Evolutionary conservation across 2,888 invertebrate species (phyloP), one percentile per base, ranked within the genome.

Genomic region (Chymomyza fuscimana): DNA sequence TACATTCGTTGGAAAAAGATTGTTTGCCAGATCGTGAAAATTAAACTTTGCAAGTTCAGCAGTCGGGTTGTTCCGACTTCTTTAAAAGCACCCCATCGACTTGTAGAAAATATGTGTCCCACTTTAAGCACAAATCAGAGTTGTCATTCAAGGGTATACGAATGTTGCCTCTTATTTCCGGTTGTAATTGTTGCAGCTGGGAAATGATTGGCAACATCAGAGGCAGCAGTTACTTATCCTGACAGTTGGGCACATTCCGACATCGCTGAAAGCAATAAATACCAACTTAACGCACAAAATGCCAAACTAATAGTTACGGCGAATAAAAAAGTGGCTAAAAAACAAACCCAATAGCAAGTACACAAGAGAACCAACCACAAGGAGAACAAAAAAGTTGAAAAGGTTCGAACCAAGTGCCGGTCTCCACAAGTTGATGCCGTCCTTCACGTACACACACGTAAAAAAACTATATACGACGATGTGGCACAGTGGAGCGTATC

Each of bases 261-360:
- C 83, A 85, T 90, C 81, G 80, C 89, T 89, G 81, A 89, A 86
- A 89, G 88, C 90, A 90, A 90, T 90, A 90, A 90, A 90, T 90
- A 90, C 90, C 90, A 88, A 90, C 86, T 90, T 90, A 90, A 90
- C 90, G 89, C 90, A 90, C 86, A 88, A 89, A 90, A 90, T 90
- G 80, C 89, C 89, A 83, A 89, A 86, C 87, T 82, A 86, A 85
- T 88, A 86, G 86, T 83, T 87, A 83, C 83, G 83, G 73, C 77
- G 83, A 86, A 87, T 79, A 65, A 64, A 67, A 66, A 68, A 70
- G 63, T 51, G 63, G 22, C 12, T 25, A 25, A 65, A 72, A 70
- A 64, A 67, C 12, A 32, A 32, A 7, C 32, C 50, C 16, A 68
- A 67, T 51, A 70, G 61, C 46, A 67, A 72, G 29, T 74, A 74